These are phyloP conservation scores for Parnassius orleans DNA, from an alignment of 2,888 invertebrate genomes.

Conservation along the genomic window DNA sequence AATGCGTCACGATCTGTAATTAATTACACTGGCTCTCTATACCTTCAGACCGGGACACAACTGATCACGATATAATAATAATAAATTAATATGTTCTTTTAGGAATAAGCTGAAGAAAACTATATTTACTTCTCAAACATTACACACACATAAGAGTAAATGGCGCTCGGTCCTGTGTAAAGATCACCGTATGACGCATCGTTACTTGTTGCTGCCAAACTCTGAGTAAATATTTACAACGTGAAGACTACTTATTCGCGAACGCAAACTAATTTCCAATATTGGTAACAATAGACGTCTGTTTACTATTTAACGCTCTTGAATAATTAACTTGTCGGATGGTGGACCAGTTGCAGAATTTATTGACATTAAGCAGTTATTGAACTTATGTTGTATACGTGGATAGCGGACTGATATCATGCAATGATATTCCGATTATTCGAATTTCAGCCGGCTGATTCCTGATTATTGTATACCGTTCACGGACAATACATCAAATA, in stretches of 20 bases:
- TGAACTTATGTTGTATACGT: constrained; percentile 15
- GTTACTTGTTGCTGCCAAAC: constrained; percentile 28
- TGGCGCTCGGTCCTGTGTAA: neutral
- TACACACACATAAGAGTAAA: no score
- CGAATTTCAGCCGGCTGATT: constrained; percentile 16
- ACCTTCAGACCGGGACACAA: no score
- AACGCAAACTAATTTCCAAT: constrained; percentile 30
- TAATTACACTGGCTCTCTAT: no score
- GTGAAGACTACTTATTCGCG: constrained; percentile 23
- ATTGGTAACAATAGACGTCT: constrained; percentile 29
- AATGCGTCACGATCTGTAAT: no score
- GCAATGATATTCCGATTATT: constrained; percentile 25
- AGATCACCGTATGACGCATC: constrained; percentile 8
- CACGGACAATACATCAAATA: constrained; percentile 29
- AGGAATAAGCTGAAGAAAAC: no score
- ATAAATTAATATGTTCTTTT: no score
- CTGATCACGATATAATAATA: no score
- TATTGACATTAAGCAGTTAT: constrained; percentile 17
- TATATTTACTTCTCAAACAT: no score
- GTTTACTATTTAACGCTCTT: constrained; percentile 27
- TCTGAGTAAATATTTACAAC: constrained; percentile 16
- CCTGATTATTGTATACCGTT: constrained; percentile 35
- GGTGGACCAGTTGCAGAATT: constrained; percentile 22
- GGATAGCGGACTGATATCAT: constrained; percentile 20
- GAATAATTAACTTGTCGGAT: constrained; percentile 26